A percentile compares a stretch with the other conserved stretches of the same genome.
phyloP scores from a whole-genome alignment of 2,797 vertebrate species.

The Naso thynnoides region DNA sequence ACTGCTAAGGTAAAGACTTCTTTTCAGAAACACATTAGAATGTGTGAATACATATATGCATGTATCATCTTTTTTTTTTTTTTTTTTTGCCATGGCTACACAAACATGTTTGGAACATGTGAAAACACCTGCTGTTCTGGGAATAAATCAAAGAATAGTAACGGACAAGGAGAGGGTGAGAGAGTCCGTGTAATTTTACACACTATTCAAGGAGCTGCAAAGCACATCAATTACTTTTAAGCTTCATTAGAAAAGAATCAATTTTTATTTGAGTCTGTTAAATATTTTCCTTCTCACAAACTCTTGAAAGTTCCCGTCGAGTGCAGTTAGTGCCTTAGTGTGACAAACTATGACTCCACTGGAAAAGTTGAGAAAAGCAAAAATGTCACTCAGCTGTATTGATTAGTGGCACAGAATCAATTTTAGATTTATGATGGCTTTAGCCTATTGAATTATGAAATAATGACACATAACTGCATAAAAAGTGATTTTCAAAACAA shows the following conservation, averaged over 20 bases:
- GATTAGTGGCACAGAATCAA: background rate
- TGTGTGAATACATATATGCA: too few species aligned
- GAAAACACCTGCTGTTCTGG: background rate
- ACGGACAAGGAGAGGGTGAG: background rate
- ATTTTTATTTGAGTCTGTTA: background rate
- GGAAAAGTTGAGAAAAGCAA: background rate
- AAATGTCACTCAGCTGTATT: constrained; percentile 9
- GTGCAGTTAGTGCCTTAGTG: background rate
- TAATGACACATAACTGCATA: background rate
- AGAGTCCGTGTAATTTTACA: background rate
- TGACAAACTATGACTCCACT: background rate
- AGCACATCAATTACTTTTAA: background rate
- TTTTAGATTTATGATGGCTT: constrained; percentile 12
- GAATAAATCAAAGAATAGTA: constrained; percentile 6
- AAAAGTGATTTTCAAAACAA: constrained; percentile 40
- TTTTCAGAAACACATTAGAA: background rate
- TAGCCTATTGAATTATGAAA: background rate
- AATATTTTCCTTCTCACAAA: constrained; percentile 1
- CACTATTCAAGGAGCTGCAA: background rate
- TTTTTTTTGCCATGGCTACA: too few species aligned
- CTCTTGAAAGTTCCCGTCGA: background rate
- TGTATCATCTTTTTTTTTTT: too few species aligned
- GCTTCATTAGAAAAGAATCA: background rate
- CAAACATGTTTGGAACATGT: too few species aligned
- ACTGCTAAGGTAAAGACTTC: too few species aligned